These are phyloP conservation scores for Leuciscus idus DNA, from an alignment of 2,113 vertebrate species.

Conservation along the genomic window DNA sequence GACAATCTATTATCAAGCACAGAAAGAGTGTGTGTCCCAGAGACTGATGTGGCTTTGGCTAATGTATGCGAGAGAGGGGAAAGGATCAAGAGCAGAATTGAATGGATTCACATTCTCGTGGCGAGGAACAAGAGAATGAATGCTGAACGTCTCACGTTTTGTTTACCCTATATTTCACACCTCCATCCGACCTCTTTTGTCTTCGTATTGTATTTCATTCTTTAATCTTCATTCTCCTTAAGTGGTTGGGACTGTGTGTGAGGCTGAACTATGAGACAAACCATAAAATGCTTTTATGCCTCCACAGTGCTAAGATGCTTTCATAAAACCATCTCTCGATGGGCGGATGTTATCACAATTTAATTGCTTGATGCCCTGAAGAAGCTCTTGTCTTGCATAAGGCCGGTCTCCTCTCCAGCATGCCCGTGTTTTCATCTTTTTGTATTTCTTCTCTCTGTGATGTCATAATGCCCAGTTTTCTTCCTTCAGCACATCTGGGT, in stretches of 20 bases:
- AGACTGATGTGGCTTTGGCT: not conserved
- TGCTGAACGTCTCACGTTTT: not conserved
- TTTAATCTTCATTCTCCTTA: constrained; percentile 3
- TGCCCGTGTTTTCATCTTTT: not conserved
- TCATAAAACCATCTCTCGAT: not conserved
- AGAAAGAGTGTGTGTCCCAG: constrained; percentile 3
- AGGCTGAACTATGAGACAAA: not conserved
- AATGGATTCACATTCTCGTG: not conserved
- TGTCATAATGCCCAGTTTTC: not conserved
- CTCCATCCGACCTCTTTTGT: not conserved
- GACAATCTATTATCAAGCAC: not conserved
- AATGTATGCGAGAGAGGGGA: constrained; percentile 10
- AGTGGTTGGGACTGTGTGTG: not conserved
- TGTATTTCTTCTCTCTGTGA: not conserved
- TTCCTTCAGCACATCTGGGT: no score
- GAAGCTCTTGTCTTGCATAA: no score
- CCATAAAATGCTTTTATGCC: not conserved
- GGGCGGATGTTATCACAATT: not conserved
- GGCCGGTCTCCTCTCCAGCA: not conserved
- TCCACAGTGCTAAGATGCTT: not conserved
- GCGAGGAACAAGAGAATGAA: not conserved
- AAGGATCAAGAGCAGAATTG: not conserved
- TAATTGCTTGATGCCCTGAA: not conserved
- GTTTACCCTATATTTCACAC: not conserved
- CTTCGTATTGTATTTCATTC: not conserved